Conservation (phyloP, 2,113 vertebrate species). For the Epinephelus fuscoguttatus region DNA sequence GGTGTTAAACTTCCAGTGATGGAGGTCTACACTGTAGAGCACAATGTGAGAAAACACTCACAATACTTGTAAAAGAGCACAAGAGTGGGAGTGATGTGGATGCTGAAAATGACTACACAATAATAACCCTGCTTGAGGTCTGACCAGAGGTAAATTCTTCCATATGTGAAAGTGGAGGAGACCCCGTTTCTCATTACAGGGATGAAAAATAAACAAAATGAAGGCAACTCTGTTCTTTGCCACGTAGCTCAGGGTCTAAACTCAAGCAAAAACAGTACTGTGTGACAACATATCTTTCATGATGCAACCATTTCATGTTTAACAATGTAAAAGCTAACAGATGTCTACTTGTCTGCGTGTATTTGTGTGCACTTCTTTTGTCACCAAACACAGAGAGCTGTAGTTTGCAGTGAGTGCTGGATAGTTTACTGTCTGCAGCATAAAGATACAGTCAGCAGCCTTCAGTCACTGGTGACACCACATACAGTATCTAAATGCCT, state of each 20-base stretch:
- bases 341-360: conserved; percentile 8
- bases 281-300: background rate
- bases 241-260: conserved; percentile 36
- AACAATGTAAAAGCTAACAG: conserved; percentile 31
- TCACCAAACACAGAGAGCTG: conserved; percentile 28
- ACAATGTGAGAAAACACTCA: background rate
- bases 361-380: background rate
- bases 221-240: conserved; percentile 32
- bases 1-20: background rate
- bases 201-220: conserved; percentile 50
- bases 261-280: background rate
- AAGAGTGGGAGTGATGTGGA: background rate
- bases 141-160: conserved; percentile 64
- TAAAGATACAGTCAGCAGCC: background rate
- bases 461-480: background rate
- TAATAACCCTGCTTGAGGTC: conserved; percentile 48
- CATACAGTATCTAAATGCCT: background rate
- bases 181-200: conserved; percentile 57
- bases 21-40: background rate
- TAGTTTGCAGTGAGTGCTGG: conserved; percentile 1
- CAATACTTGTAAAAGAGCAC: background rate
- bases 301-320: conserved; percentile 18
- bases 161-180: conserved; percentile 56
- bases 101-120: conserved; percentile 36
- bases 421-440: background rate